Base-by-base conservation (phyloP, 2,888 invertebrate genomes). In the Aplocera efformata region DNA sequence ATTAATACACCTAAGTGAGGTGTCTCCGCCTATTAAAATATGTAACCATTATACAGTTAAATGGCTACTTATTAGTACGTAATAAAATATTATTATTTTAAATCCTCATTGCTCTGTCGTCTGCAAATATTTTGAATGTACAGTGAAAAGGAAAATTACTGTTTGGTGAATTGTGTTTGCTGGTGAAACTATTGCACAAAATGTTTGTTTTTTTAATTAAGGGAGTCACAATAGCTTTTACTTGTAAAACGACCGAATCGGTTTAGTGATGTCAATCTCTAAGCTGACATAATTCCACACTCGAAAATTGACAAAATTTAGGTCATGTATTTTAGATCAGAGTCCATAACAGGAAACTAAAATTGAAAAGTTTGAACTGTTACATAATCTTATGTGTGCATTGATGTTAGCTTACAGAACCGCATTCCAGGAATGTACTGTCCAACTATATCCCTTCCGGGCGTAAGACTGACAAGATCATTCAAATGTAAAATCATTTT, bases 21-120 rank as follows among this genome's bases (percentile, higher is more conserved):
- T 77, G 72, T 84, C 80, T 88, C 88, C 88, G 88, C 88, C 88
- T 88, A 88, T 88, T 85, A 85, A 79, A 63, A 57, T 83, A 79
- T 83, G 78, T 84, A 82, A 82, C 82, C 83, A 81, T 83, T 79
- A 72, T 77, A 78, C 69, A 68, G 75, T 77, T 79, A 71, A 75
- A 80, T 86, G 83, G 81, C 76, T 82, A 84, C 79, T 77, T 78
- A 72, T 78, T 80, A 85, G 82, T 86, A 82, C 76, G 82, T 82
- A 77, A 75, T 79, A 73, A 77, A 43, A 78, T 74, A 74, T 72
- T 72, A 63, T 72, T 77, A 72, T 75, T 71, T 75, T 74, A 71
- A 78, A 67, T 76, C 75, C 73, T 66, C 69, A 69, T 35, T 25
- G 32, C 36, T 35, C 26, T 41, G 38, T 38, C 42, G 34, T 32